Conservation (phyloP, 2,888 invertebrate species). For the Adineta ricciae region DNA sequence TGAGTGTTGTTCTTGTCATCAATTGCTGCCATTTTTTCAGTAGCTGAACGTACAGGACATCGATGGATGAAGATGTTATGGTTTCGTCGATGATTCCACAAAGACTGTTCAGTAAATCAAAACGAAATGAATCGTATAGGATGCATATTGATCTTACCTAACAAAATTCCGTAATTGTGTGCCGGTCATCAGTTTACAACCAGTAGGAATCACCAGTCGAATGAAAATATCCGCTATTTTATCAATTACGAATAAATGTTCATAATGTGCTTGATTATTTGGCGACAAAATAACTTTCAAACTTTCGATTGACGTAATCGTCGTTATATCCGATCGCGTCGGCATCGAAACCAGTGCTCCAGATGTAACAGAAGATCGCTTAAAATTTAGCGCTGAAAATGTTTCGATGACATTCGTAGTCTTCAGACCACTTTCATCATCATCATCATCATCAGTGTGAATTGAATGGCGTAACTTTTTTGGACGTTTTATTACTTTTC, state of each 20-base stretch:
- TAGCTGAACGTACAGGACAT: background rate
- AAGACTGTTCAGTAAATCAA: background rate
- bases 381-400: background rate
- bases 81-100: slow-evolving; percentile 4
- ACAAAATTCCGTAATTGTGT: background rate
- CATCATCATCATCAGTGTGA: background rate
- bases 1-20: background rate
- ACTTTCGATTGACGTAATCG: background rate
- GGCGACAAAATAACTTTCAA: background rate
- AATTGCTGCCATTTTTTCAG: slow-evolving; percentile 16
- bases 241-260: background rate
- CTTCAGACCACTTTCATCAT: background rate
- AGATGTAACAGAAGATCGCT: background rate
- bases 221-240: slow-evolving; percentile 2
- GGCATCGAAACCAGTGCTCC: background rate
- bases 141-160: background rate
- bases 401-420: background rate
- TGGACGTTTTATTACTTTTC: background rate
- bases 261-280: background rate
- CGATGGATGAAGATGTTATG: background rate
- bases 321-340: background rate
- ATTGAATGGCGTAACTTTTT: background rate
- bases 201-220: background rate
- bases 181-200: background rate
- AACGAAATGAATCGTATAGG: background rate